Base-by-base conservation (phyloP, 2,113 vertebrate genomes). In the Cyanoliseus patagonus region DNA sequence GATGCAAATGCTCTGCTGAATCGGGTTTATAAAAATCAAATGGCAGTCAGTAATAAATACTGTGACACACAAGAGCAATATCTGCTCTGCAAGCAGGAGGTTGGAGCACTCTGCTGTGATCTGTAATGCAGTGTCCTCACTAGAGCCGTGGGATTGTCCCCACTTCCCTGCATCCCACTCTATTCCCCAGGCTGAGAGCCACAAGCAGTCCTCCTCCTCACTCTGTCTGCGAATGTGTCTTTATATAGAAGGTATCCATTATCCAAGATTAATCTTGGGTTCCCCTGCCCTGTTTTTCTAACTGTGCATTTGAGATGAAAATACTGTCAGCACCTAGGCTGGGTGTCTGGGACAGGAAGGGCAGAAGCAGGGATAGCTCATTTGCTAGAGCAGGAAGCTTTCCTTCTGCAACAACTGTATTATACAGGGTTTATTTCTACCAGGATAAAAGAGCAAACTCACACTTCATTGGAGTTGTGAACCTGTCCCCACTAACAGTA, bases 1-100 rank as follows among this genome's bases (percentile, higher is more conserved):
- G 86, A 93, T 92, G 73, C 46, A 90, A 95, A 90, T 68, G 35
- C 39, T 78, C 55, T 86, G 86, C 80, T 95, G 66, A 91, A 76
- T 87, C 69, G 93, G 69, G 73, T 78, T 75, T 84, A 84, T 66
- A 91, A 94, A 94, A 95, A 66, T 14, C 80, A 74, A 57, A 2
- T 4, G 87, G 73, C 64, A 75, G 55, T 19, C 35, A 24, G 63
- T 88, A 85, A 92, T 61, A 91, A 91, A 76, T 57, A 33, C 37
- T 10, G 62, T 44, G 67, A 33, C 61, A 73, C 6, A 44, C 18
- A 68, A 39, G 42, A 83, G 44, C 66, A 37, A 49, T 39, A 41
- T 81, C 73, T 73, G 39, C 42, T 90, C 35, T 1, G 0, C 46
- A 81, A 68, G 25, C 87, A 77, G 72, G n/a, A 79, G 74, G 16